Evolutionary conservation across 2,113 vertebrate species (phyloP).

Genomic region (Puffinus mauretanicus): DNA sequence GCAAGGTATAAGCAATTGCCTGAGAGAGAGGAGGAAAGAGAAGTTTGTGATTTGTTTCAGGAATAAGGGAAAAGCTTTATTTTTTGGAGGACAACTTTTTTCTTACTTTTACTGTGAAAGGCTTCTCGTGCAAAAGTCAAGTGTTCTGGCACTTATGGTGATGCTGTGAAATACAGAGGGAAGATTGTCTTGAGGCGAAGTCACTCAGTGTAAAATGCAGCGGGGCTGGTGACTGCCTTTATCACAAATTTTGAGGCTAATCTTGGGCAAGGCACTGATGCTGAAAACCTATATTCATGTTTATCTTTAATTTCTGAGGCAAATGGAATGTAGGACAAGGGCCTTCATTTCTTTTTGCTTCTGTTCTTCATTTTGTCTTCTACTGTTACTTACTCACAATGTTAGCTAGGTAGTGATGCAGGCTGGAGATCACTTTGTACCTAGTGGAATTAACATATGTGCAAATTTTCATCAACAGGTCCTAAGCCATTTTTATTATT

Average conservation of each 20-base stretch:
- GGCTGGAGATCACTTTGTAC: not conserved
- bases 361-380: not conserved
- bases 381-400: accelerated
- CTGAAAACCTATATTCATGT: not conserved
- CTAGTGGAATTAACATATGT: not conserved
- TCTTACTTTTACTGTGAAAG: not conserved
- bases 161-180: not conserved
- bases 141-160: not conserved
- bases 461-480: slow-evolving; percentile 72
- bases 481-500: slow-evolving; percentile 84
- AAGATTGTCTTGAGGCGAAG: not conserved
- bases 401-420: not conserved
- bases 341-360: not conserved
- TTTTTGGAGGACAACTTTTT: not conserved
- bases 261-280: not conserved
- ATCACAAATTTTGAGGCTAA: not conserved
- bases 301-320: not conserved
- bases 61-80: not conserved
- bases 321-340: not conserved
- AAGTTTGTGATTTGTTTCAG: not conserved
- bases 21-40: not conserved
- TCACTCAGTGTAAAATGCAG: not conserved
- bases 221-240: not conserved
- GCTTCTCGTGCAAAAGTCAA: not conserved
- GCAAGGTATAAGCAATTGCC: not conserved